phyloP scores from a whole-genome alignment of 2,113 vertebrate species.

The Dicentrarchus labrax region DNA sequence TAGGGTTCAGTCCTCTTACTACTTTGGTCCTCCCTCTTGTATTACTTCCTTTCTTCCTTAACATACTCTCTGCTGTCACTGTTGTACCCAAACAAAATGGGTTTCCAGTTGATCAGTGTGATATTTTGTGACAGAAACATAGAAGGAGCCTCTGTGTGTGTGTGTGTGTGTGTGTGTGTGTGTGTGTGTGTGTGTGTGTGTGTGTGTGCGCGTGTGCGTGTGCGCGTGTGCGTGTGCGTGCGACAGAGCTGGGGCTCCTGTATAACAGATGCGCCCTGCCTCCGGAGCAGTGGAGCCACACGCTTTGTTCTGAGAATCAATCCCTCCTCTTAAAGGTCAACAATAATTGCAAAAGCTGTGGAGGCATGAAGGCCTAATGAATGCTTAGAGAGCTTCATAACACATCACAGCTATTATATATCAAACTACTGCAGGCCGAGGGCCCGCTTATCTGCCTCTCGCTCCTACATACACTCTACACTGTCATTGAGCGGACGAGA shows the following conservation, averaged over 20 bases:
- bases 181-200: neutral
- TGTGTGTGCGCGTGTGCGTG: neutral
- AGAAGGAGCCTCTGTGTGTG: neutral
- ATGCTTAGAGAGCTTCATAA: conserved; percentile 57
- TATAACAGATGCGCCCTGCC: conserved; percentile 38
- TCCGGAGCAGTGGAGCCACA: neutral
- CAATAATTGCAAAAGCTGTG: conserved; percentile 61
- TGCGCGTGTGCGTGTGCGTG: neutral
- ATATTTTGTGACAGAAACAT: conserved; percentile 18
- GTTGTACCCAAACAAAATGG: neutral
- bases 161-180: neutral
- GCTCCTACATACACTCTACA: neutral
- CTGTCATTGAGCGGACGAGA: neutral
- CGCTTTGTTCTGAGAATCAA: conserved; percentile 35
- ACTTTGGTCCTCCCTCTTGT: too few species aligned
- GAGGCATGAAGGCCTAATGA: conserved; percentile 61
- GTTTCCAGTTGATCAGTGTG: conserved; percentile 8
- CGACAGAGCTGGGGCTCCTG: neutral
- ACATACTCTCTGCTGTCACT: neutral
- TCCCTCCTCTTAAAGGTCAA: conserved; percentile 66
- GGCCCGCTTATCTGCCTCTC: conserved; percentile 29
- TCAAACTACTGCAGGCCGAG: conserved; percentile 19
- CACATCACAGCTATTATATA: conserved; percentile 43
- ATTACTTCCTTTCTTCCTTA: neutral
- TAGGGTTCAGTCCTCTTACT: neutral